Evolutionary conservation across 2,888 invertebrate genomes (phyloP).

Genomic region (Noctua pronuba): DNA sequence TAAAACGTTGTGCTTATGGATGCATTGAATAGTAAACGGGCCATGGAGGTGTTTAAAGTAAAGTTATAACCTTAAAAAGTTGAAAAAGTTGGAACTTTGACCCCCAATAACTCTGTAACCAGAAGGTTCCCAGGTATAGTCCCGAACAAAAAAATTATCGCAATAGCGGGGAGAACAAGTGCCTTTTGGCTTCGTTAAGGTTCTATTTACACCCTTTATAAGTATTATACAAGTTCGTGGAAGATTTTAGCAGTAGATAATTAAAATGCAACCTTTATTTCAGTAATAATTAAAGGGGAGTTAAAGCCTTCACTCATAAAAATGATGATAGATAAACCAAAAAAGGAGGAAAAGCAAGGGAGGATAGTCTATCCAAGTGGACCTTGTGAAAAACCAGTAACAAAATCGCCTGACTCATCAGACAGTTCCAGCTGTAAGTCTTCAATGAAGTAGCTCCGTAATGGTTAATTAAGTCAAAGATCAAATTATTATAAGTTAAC

Average conservation of each 20-base stretch:
- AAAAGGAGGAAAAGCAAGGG: slow-evolving; percentile 21
- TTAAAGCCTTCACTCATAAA: slow-evolving; percentile 47
- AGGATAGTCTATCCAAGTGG: neutral
- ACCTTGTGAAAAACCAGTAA: neutral
- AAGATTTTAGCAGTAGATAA: neutral
- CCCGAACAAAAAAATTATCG: no score
- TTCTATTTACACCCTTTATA: no score
- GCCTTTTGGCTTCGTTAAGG: no score
- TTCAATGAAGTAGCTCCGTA: neutral
- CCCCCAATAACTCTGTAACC: no score
- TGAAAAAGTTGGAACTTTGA: no score
- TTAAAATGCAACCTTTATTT: slow-evolving; percentile 17
- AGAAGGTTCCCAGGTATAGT: no score
- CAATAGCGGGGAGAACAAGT: no score
- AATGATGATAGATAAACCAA: slow-evolving; percentile 46
- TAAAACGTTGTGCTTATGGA: no score
- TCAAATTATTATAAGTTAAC: neutral
- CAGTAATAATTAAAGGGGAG: slow-evolving; percentile 29
- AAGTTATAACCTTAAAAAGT: no score
- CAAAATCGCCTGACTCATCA: neutral
- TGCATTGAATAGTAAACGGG: no score
- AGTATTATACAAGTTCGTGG: fast-evolving
- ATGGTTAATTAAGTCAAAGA: neutral
- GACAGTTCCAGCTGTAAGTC: neutral
- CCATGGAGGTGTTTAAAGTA: no score